Base-by-base conservation (phyloP, 2,797 vertebrate genomes). In the Chelonia mydas region DNA sequence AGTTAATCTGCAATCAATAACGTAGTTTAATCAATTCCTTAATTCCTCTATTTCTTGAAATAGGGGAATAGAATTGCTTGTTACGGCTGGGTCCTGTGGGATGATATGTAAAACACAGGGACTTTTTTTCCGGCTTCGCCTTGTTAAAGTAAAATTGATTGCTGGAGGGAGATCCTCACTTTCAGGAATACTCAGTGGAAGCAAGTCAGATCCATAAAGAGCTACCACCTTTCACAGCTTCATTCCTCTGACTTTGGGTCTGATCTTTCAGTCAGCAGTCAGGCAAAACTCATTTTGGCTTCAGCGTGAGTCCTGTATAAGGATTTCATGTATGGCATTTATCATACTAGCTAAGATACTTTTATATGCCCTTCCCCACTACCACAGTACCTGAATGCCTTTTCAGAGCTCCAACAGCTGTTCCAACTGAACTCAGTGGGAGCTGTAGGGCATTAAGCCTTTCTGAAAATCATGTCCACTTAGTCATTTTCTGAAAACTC, bases 1-100 rank as follows among this genome's bases (percentile, higher is more conserved):
- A 11, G n/a, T 47, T 95, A 89, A 91, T 86, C 92, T 87, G 28
- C 59, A 96, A 89, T 95, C 96, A 81, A 95, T 76, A 90, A 59
- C 84, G 81, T 78, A 94, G 17, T 68, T 21, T 50, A 55, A 96
- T 92, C 89, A 96, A 96, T 94, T 90, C 55, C 72, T 59, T 85
- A 88, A 87, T 93, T 85, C 78, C 94, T 94, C 74, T 81, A 1
- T 76, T 95, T 94, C 94, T 53, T 94, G 86, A 95, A 84, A 88
- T 6, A 3, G 83, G 6, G 19, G 27, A 93, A 93, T 49, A 81
- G 83, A 84, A 59, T 5, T 79, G 81, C 57, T 92, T 83, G 7
- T 49, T 80, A 54, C 59, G 83, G 28, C 61, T 84, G 11, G 84
- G 53, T 31, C n/a, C 49, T 13, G 2, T 0, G 80, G 76, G 55